Conservation (phyloP, 2,797 vertebrate genomes). For the Notoglanidium macrostoma region DNA sequence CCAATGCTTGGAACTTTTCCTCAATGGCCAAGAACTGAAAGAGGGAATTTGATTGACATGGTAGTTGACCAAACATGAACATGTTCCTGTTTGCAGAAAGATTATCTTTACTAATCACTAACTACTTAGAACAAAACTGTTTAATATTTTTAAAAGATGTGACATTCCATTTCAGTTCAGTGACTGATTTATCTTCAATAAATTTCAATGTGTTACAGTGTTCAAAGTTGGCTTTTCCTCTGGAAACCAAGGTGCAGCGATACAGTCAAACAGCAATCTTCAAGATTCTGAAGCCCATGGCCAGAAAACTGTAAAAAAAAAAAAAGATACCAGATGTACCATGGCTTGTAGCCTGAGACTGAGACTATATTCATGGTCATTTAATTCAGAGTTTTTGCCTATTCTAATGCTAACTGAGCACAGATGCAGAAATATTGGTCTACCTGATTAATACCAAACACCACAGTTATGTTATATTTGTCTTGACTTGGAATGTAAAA, state of each 20-base stretch:
- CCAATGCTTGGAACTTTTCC: not conserved
- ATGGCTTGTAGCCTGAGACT: not conserved
- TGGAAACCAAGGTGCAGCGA: not conserved
- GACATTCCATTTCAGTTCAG: not conserved
- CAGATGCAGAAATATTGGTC: not conserved
- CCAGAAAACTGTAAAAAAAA: not conserved
- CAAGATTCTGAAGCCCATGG: not conserved
- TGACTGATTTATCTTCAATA: not conserved
- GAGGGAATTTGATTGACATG: not conserved
- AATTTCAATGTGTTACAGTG: not conserved
- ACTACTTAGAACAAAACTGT: not conserved
- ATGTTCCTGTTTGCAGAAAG: not conserved
- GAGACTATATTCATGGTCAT: not conserved
- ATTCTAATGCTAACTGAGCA: not conserved
- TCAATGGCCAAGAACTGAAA: not conserved
- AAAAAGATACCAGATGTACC: not conserved
- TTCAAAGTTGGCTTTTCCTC: not conserved
- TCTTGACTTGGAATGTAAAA: not conserved
- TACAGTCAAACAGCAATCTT: not conserved
- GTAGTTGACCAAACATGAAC: not conserved
- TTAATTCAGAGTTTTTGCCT: not conserved
- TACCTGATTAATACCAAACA: not conserved
- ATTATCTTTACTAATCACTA: not conserved
- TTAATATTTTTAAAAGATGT: not conserved
- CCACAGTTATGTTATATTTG: not conserved